A percentile compares a stretch with the other conserved stretches of the same genome.
phyloP scores from a whole-genome alignment of 1,140 invertebrate genomes.

The Drosophila kanapiae region DNA sequence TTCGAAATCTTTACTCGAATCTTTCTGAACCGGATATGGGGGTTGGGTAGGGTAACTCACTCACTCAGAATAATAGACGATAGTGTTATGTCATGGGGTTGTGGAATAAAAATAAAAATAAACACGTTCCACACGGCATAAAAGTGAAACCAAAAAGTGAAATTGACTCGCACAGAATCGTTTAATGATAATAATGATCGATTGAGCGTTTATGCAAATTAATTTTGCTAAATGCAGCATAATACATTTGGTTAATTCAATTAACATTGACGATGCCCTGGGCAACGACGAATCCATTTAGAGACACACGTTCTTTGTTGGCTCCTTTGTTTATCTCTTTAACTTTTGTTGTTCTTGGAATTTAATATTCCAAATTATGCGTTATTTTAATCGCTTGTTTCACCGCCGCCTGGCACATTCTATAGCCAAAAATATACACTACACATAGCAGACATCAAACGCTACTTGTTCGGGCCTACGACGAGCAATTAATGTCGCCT shows the following conservation, averaged over 20 bases:
- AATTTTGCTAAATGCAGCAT: conserved; percentile 73
- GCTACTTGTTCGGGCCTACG: conserved; percentile 78
- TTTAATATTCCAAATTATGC: conserved; percentile 48
- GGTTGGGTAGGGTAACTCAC: conserved; percentile 31
- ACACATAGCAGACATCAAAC: conserved; percentile 35
- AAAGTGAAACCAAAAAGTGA: conserved; percentile 81
- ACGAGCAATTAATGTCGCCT: conserved; percentile 76
- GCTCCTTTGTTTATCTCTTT: conserved; percentile 17
- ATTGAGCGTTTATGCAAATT: conserved; percentile 73
- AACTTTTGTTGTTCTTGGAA: background rate
- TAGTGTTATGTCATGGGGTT: conserved; percentile 62
- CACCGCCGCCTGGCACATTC: background rate
- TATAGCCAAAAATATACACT: too few species aligned
- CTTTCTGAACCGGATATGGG: conserved; percentile 69
- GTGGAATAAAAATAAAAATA: background rate
- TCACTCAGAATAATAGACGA: conserved; percentile 29
- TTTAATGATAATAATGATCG: conserved; percentile 73
- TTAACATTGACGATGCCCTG: conserved; percentile 56
- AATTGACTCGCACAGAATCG: conserved; percentile 55
- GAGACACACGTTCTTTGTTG: conserved; percentile 45
- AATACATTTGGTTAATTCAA: conserved; percentile 72
- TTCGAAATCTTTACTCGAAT: conserved; percentile 34
- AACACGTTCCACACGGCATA: conserved; percentile 49
- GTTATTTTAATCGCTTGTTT: conserved; percentile 46
- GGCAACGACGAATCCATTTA: conserved; percentile 48